A percentile compares a stretch with the other conserved stretches of the same genome.
These are phyloP conservation scores for Seriola rivoliana DNA, from an alignment of 2,113 vertebrate species.

Conservation along the genomic window DNA sequence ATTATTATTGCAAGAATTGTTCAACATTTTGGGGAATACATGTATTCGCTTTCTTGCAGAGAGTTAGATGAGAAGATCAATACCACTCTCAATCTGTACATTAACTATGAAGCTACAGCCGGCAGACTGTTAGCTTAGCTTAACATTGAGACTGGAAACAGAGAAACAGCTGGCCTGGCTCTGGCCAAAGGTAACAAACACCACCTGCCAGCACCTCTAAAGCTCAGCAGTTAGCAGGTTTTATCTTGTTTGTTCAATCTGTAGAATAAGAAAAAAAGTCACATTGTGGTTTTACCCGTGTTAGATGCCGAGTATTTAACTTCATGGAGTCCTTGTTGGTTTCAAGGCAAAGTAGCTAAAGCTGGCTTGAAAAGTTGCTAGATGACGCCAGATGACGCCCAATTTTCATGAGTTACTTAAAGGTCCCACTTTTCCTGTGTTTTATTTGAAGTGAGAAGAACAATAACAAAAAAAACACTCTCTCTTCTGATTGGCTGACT, in stretches of 20 bases:
- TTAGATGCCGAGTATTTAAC: not conserved
- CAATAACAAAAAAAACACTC: too few species aligned
- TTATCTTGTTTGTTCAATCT: not conserved
- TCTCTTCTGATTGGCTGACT: too few species aligned
- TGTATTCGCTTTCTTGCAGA: not conserved
- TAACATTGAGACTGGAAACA: not conserved
- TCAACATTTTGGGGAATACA: not conserved
- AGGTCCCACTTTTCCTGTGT: too few species aligned
- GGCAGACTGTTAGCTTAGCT: not conserved
- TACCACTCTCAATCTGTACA: not conserved
- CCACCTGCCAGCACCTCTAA: not conserved
- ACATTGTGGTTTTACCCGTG: not conserved
- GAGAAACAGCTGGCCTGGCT: not conserved
- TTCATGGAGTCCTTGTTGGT: not conserved
- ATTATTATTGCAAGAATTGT: not conserved
- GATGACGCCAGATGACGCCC: not conserved
- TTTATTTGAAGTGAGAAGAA: too few species aligned
- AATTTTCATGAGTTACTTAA: too few species aligned
- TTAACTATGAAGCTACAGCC: not conserved
- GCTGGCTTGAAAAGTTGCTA: not conserved
- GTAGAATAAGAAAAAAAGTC: not conserved
- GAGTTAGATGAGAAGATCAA: not conserved
- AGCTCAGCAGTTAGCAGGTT: not conserved
- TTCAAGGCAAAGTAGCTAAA: not conserved
- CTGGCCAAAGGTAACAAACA: conserved; percentile 4